Base-by-base conservation (phyloP, 1,140 invertebrate genomes). In the Drosophila pallidifrons region DNA sequence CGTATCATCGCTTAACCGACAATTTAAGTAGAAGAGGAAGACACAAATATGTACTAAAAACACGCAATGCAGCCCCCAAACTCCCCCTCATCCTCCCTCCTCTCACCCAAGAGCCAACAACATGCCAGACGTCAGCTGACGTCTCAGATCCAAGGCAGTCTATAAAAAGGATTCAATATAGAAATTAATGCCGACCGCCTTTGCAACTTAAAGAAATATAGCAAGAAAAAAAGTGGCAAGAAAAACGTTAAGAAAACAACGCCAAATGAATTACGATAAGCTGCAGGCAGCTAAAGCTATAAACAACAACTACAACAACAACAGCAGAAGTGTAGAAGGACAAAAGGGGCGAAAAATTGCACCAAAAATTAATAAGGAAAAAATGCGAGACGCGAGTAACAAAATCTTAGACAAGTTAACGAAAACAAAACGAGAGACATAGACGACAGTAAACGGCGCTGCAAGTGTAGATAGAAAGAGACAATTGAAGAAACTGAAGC, bases 211-310 rank as follows among this genome's bases (percentile, higher is more conserved):
- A 13, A 20, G 30, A 28, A 68, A 55, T 25, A 25, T 3, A 46
- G 10, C 30, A 16, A 49, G 54, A 46, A 15, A 52, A 32, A 74
- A 60, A 47, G 13, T 52, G 15, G 20, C 3, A 65, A 43, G 13
- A 49, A 30, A 52, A 55, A 25, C 28, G 43, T 25, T 25, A 49
- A 73, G 65, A 77, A 57, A 80, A 75, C 64, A 79, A 79, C 63
- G 77, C 25, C 74, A 83, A 87, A 87, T 87, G 80, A 87, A 87
- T 87, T 87, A 87, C 80, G 83, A 82, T 82, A 86, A 86, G 82
- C 82, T 77, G 71, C 79, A 73, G 82, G 75, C 57, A 78, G 71
- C 63, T 60, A 65, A 57, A 65, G 57, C 32, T 8, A 82, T 64
- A 67, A 59, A 54, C 59, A 72, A 28, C 73, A 55, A 54, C 59